A percentile compares a stretch with the other conserved stretches of the same genome.
Conservation (phyloP, 1,140 invertebrate species). For the Stegodyphus mimosarum region DNA sequence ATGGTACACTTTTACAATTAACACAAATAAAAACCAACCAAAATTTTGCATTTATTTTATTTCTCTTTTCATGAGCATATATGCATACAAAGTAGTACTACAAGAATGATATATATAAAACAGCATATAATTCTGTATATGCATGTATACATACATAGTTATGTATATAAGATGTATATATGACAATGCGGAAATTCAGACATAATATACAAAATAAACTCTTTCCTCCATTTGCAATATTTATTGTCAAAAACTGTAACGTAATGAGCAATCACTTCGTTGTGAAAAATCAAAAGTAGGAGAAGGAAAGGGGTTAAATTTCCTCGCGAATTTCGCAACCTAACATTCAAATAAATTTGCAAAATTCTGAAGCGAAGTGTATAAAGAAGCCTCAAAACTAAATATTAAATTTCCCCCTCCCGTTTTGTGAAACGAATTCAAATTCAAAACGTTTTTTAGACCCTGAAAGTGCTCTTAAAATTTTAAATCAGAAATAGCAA, state of each 20-base stretch:
- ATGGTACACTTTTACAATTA: too few species aligned
- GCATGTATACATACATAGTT: constrained; percentile 33
- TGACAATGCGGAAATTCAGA: constrained; percentile 18
- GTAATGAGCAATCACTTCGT: constrained; percentile 34
- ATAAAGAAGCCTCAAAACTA: background rate
- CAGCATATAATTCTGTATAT: constrained; percentile 43
- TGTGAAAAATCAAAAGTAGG: constrained; percentile 3
- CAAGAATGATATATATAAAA: constrained; percentile 46
- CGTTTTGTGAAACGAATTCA: too few species aligned
- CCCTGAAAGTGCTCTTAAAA: too few species aligned
- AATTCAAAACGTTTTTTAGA: too few species aligned
- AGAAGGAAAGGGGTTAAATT: too few species aligned
- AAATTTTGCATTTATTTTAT: constrained; percentile 33
- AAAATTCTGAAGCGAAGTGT: background rate
- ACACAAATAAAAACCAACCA: background rate
- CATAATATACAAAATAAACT: constrained; percentile 57
- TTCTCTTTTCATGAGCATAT: constrained; percentile 27
- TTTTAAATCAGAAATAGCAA: too few species aligned
- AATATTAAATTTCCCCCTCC: background rate
- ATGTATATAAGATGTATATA: constrained; percentile 16
- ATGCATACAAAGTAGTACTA: constrained; percentile 55
- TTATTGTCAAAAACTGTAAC: constrained; percentile 2
- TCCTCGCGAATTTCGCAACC: background rate
- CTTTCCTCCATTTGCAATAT: background rate
- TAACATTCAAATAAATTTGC: background rate